Conservation (phyloP, 2,888 invertebrate genomes). For the Frankliniella intonsa region DNA sequence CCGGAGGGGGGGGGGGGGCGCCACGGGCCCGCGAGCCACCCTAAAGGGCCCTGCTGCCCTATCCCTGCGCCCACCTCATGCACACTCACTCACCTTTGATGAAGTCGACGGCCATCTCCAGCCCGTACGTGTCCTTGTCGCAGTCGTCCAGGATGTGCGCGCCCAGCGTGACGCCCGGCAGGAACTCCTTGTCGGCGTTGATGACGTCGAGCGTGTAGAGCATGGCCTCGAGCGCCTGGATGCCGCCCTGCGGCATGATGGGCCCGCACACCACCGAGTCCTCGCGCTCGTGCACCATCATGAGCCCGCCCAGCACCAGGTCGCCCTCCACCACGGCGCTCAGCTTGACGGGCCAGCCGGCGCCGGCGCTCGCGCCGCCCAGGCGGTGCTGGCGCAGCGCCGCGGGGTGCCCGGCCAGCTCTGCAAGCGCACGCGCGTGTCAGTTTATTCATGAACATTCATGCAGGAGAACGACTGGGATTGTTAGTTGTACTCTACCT, state of each 20-base stretch:
- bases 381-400: background rate
- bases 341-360: constrained; percentile 72
- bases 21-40: background rate
- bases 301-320: constrained; percentile 80
- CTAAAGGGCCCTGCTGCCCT: too few relatives aligned
- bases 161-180: constrained; percentile 55
- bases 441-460: too few relatives aligned
- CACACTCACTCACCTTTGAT: constrained; percentile 83
- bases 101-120: constrained; percentile 95
- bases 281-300: constrained; percentile 91
- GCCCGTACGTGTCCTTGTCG: constrained; percentile 89
- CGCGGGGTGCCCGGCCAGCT: background rate
- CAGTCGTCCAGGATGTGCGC: constrained; percentile 89
- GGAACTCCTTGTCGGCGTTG: constrained; percentile 54
- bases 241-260: constrained; percentile 89
- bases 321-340: constrained; percentile 84
- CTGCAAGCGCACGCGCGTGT: background rate
- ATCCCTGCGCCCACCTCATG: background rate
- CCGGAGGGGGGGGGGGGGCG: background rate
- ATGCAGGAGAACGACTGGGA: too few relatives aligned
- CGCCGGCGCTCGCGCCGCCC: background rate
- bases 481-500: background rate
- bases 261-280: constrained; percentile 84
- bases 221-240: constrained; percentile 86
- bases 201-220: constrained; percentile 78